Evolutionary conservation across 2,888 invertebrate genomes (phyloP), one percentile per base, ranked within the genome.

Genomic region (Aphodius granarius): DNA sequence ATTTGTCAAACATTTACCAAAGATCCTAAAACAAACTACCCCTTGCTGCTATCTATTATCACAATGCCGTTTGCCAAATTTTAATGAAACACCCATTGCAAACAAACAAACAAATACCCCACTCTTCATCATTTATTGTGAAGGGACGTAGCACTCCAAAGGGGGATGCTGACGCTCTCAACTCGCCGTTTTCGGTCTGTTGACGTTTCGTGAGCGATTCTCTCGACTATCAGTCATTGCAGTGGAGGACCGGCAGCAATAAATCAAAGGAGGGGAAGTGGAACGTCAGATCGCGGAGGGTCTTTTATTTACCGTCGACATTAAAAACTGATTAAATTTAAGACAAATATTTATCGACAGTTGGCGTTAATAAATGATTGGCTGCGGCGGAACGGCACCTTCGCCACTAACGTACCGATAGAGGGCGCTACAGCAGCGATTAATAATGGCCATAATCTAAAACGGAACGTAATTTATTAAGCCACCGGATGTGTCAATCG

Each of bases 281-380:
- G 43, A 43, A 43, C 43, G 43, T 43, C 43, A 43, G 43, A 43
- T 43, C 43, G 43, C 43, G 43, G 13, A 43, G 43, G 43, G 43
- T 13, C 43, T 43, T 43, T 43, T 43, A 43, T 43, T 43, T 73
- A 18, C 71, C 16, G 63, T 15, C n/a, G 63, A 70, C 63, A 70
- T 74, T 74, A 74, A 22, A 63, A 74, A 16, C 68, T 62, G 68
- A 74, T 74, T 74, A 74, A 70, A 17, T 22, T 63, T 63, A 63
- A 74, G 62, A 74, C 73, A 68, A 74, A 74, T 74, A 74, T 74
- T 74, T 74, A 74, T 70, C 22, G 73, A 73, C 73, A 63, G 70
- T 22, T 17, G 16, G 20, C 43, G 18, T 63, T 74, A 63, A 74
- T 70, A 68, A 74, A 74, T 74, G 73, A 63, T 68, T 70, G 18